A percentile compares a stretch with the other conserved stretches of the same genome.
phyloP scores from a whole-genome alignment of 2,888 invertebrate genomes.

The Mythimna vitellina region DNA sequence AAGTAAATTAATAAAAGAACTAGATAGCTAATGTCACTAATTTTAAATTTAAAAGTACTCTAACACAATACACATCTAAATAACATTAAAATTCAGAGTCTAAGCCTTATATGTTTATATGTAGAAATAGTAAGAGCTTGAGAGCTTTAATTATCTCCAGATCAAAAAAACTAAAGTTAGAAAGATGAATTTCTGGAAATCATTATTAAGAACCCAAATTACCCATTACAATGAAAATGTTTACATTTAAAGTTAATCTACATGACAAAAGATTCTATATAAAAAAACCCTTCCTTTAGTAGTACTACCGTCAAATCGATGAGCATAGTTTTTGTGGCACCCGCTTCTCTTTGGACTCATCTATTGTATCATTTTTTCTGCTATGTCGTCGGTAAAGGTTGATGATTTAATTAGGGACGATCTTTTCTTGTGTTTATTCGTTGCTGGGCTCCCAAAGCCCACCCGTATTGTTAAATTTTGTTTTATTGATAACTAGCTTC shows the following conservation, averaged over 20 bases:
- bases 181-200: too few species aligned
- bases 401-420: conserved; percentile 20
- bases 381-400: neutral
- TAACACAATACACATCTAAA: too few species aligned
- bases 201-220: neutral
- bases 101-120: too few species aligned
- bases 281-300: conserved; percentile 20
- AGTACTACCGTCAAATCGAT: conserved; percentile 24
- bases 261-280: conserved; percentile 22
- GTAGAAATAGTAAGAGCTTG: too few species aligned
- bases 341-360: conserved; percentile 1
- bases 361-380: conserved; percentile 38
- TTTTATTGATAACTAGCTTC: neutral
- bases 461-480: neutral
- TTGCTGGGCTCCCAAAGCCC: conserved; percentile 5
- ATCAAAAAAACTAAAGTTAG: too few species aligned
- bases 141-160: too few species aligned
- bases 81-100: too few species aligned
- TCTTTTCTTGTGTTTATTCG: conserved; percentile 6
- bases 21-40: too few species aligned
- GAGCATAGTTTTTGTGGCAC: conserved; percentile 33
- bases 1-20: too few species aligned
- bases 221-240: conserved; percentile 2
- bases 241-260: conserved; percentile 19
- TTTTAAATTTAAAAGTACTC: too few species aligned